phyloP scores from a whole-genome alignment of 2,113 vertebrate genomes.

The Podarcis raffonei region DNA sequence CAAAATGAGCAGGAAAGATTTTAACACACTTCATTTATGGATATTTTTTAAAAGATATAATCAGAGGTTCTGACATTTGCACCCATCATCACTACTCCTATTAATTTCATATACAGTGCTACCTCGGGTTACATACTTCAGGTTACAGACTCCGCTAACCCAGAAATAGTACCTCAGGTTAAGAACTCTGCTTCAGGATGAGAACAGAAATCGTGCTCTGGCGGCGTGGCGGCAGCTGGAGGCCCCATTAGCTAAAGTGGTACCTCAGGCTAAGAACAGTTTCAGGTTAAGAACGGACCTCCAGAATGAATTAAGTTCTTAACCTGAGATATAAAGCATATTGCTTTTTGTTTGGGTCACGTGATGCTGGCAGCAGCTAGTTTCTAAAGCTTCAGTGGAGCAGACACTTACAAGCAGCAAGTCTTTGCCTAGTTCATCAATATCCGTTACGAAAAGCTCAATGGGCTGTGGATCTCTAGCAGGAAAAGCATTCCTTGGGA shows the following conservation, averaged over 20 bases:
- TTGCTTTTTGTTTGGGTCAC: background rate
- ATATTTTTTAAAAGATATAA: background rate
- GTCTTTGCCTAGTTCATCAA: slow-evolving; percentile 92
- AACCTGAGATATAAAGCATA: too few relatives aligned
- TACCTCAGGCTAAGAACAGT: too few relatives aligned
- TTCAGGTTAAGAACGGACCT: too few relatives aligned
- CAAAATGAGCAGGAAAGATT: background rate
- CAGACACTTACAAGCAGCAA: slow-evolving; percentile 87
- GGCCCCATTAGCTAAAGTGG: too few relatives aligned
- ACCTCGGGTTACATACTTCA: too few relatives aligned
- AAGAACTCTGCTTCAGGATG: too few relatives aligned
- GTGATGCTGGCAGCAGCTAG: background rate
- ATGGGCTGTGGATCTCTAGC: slow-evolving; percentile 87
- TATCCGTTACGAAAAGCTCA: slow-evolving; percentile 91
- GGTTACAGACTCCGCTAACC: too few relatives aligned
- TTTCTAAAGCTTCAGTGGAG: background rate
- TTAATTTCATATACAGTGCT: slow-evolving; percentile 9
- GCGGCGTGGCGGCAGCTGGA: too few relatives aligned
- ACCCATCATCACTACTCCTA: background rate
- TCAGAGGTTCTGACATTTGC: background rate
- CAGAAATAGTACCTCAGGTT: too few relatives aligned
- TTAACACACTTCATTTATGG: background rate
- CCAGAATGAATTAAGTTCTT: too few relatives aligned
- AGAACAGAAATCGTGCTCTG: too few relatives aligned
- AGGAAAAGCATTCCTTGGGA: slow-evolving; percentile 93